A percentile compares a stretch with the other conserved stretches of the same genome.
Conservation (phyloP, 2,888 invertebrate species). For the Seladonia tumulorum region DNA sequence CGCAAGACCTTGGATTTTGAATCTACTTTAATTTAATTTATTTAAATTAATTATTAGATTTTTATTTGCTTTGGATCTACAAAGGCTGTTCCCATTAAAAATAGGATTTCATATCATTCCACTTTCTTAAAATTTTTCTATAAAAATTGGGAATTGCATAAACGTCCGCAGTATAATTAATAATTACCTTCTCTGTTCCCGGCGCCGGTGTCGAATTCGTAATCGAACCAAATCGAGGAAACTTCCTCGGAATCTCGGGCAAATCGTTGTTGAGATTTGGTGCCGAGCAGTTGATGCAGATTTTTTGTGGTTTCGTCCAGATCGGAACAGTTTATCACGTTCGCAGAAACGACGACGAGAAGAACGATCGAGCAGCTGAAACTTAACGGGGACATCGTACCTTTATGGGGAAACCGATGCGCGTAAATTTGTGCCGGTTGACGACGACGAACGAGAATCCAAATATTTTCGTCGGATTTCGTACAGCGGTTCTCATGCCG, state of each 20-base stretch:
- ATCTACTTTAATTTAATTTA: too few species aligned
- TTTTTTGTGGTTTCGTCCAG: constrained; percentile 52
- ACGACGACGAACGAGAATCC: background rate
- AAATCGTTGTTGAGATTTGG: constrained; percentile 5
- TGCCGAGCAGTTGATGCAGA: constrained; percentile 14
- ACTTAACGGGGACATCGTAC: constrained; percentile 17
- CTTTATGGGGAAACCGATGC: background rate
- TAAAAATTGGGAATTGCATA: too few species aligned
- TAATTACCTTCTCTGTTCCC: constrained; percentile 84
- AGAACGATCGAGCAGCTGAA: constrained; percentile 13
- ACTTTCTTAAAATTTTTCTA: too few species aligned
- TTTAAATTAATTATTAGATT: too few species aligned
- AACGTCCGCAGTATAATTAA: too few species aligned
- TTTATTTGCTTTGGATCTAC: too few species aligned
- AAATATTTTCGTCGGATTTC: constrained; percentile 50
- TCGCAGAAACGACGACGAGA: constrained; percentile 15
- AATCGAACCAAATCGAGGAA: constrained; percentile 78
- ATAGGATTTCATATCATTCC: too few species aligned
- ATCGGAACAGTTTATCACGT: constrained; percentile 23
- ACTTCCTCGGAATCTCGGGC: constrained; percentile 49
- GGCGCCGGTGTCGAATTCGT: constrained; percentile 79
- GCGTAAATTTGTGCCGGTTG: background rate
- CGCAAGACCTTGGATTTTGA: too few species aligned
- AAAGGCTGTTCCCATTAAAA: too few species aligned
- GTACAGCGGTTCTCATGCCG: constrained; percentile 26